Conservation (phyloP, 2,113 vertebrate genomes). For the Tretioscincus oriximinensis region DNA sequence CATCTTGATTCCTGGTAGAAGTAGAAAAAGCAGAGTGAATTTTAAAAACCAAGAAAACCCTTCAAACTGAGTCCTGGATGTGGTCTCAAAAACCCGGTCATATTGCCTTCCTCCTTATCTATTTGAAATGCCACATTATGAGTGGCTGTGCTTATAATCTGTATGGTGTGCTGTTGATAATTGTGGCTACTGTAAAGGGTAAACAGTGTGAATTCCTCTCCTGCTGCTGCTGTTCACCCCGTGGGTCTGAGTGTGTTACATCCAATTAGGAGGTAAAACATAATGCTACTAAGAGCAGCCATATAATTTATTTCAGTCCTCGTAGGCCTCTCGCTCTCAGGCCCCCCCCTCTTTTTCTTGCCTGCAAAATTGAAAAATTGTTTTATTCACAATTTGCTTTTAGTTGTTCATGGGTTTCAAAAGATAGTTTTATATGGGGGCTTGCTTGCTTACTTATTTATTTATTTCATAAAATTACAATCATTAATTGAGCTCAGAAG, state of each 20-base stretch:
- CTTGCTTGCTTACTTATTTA: constrained; percentile 47
- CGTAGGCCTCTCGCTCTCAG: constrained; percentile 61
- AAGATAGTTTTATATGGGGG: constrained; percentile 43
- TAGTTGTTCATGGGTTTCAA: constrained; percentile 68
- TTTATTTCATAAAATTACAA: constrained; percentile 73
- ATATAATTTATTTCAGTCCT: constrained; percentile 77
- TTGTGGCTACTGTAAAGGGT: constrained; percentile 82
- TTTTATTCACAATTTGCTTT: constrained; percentile 79
- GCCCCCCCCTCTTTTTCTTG: constrained; percentile 57
- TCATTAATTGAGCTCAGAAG: constrained; percentile 74
- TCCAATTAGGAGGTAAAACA: constrained; percentile 80
- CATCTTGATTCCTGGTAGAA: not conserved
- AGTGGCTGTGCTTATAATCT: constrained; percentile 79
- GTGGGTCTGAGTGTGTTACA: constrained; percentile 73
- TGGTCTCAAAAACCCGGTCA: constrained; percentile 68
- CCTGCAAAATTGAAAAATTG: constrained; percentile 79
- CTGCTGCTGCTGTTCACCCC: constrained; percentile 68
- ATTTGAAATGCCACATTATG: constrained; percentile 78
- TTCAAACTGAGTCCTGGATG: constrained; percentile 58
- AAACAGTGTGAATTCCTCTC: constrained; percentile 79
- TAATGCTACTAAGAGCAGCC: constrained; percentile 77
- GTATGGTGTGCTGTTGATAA: constrained; percentile 79
- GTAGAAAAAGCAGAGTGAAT: not conserved
- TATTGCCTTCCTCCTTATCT: constrained; percentile 76
- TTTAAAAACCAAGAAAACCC: constrained; percentile 56